Conservation (phyloP, 2,888 invertebrate species). For the Rutpela maculata region DNA sequence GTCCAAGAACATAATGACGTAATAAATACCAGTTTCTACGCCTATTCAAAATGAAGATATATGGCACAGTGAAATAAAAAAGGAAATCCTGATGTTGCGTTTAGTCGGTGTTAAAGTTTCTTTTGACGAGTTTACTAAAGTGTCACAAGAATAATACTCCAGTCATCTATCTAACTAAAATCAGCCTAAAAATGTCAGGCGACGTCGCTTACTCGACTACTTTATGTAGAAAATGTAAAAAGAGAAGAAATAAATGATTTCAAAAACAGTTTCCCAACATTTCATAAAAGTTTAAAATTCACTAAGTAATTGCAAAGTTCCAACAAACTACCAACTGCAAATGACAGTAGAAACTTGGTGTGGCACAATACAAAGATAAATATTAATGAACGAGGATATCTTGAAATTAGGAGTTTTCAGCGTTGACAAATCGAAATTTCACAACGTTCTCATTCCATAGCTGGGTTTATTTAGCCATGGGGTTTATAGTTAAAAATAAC, state of each 20-base stretch:
- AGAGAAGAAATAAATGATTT: conserved; percentile 25
- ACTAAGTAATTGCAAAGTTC: conserved; percentile 25
- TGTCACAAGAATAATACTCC: conserved; percentile 15
- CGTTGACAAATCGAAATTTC: neutral
- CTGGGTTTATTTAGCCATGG: no score
- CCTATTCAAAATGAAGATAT: neutral
- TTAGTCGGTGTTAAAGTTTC: neutral
- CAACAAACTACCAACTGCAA: conserved; percentile 4
- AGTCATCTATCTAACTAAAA: conserved; percentile 13
- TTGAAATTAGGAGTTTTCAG: neutral
- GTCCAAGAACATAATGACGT: neutral
- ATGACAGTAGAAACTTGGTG: conserved; percentile 10
- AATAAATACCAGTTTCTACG: neutral
- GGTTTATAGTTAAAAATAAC: no score
- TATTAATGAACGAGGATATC: neutral
- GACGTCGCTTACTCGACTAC: conserved; percentile 20
- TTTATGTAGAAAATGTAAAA: conserved; percentile 2
- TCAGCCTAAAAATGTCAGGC: conserved; percentile 4
- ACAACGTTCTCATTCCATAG: neutral
- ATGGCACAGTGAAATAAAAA: neutral
- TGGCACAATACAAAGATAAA: conserved; percentile 7
- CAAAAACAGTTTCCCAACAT: conserved; percentile 9
- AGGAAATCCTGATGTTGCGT: conserved; percentile 16
- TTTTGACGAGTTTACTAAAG: conserved; percentile 15
- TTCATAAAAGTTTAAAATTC: conserved; percentile 12